Percentiles rank a stretch among this genome's conserved stretches.
Evolutionary conservation across 2,113 vertebrate genomes (phyloP).

Genomic region (Chamaea fasciata): DNA sequence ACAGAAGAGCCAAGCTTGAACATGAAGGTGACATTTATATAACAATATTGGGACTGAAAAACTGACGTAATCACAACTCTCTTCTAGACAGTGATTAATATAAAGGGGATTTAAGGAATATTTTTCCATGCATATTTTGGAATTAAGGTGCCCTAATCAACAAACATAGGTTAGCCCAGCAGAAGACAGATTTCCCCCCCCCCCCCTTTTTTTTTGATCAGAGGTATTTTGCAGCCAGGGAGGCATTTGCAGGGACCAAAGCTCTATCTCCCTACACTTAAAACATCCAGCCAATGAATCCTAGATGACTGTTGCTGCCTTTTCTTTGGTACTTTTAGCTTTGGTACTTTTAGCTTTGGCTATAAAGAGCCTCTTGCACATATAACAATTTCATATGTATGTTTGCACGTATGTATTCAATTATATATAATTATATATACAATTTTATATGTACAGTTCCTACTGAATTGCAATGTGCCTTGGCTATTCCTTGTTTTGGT

Average conservation of each 20-base stretch:
- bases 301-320: background rate
- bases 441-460: background rate
- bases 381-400: background rate
- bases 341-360: background rate
- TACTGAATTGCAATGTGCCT: background rate
- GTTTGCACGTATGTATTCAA: background rate
- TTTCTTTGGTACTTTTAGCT: background rate
- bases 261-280: background rate
- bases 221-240: background rate
- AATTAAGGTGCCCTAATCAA: background rate
- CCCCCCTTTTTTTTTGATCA: background rate
- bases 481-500: background rate
- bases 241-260: background rate
- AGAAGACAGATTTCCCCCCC: background rate
- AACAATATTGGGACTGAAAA: background rate
- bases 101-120: background rate
- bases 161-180: background rate
- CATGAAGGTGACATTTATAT: accelerated
- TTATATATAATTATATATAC: background rate
- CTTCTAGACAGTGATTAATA: background rate
- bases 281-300: background rate
- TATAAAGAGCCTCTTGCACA: background rate
- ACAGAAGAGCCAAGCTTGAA: background rate
- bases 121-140: background rate
- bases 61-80: background rate